These are phyloP conservation scores for Equus quagga DNA, from an alignment of 2,113 vertebrate genomes.

Conservation along the genomic window DNA sequence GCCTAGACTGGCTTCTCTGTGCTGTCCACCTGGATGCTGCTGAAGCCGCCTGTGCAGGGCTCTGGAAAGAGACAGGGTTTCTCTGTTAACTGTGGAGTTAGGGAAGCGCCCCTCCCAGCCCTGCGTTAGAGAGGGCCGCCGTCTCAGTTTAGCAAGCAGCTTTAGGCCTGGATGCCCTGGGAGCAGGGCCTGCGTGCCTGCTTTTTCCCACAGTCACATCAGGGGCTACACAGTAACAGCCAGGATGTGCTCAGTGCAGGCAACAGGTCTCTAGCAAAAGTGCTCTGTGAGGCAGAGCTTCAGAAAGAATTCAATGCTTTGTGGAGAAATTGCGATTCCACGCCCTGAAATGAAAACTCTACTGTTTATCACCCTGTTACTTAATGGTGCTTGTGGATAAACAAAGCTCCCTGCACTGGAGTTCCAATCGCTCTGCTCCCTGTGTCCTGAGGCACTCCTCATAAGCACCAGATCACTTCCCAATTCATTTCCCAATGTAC, in stretches of 20 bases:
- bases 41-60: background rate
- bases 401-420: no score
- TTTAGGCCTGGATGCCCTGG: no score
- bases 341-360: background rate
- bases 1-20: no score
- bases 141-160: no score
- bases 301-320: background rate
- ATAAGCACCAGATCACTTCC: background rate
- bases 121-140: no score
- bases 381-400: background rate
- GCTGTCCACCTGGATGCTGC: background rate
- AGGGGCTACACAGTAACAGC: no score
- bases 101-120: no score
- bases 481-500: background rate
- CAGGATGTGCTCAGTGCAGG: no score
- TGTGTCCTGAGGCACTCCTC: no score
- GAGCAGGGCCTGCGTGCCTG: no score
- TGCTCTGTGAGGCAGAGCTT: background rate
- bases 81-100: background rate
- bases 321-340: background rate
- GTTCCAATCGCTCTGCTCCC: no score
- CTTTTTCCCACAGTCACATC: background rate
- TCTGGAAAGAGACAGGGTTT: background rate
- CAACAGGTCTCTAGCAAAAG: background rate
- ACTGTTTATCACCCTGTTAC: fast-evolving